Conservation (phyloP, 2,113 vertebrate genomes). For the Circaetus gallicus region DNA sequence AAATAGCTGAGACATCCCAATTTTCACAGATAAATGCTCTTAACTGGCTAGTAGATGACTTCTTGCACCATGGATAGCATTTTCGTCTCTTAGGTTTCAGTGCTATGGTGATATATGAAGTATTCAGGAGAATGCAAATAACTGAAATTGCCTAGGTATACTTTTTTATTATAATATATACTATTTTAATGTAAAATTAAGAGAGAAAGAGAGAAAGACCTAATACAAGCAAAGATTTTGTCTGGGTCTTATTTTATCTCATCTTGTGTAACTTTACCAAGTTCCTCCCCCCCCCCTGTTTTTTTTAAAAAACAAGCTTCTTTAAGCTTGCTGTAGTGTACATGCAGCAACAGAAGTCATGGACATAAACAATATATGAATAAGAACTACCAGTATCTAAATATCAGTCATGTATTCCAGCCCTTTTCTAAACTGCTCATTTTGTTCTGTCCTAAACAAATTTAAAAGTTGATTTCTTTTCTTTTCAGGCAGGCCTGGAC, state of each 20-base stretch:
- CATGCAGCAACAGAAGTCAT: background rate
- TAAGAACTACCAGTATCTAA: background rate
- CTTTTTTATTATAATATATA: background rate
- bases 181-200: background rate
- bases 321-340: background rate
- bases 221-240: background rate
- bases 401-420: background rate
- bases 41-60: background rate
- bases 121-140: background rate
- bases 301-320: too few relatives aligned
- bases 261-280: background rate
- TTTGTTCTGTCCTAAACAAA: background rate
- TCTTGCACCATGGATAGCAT: background rate
- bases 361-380: background rate
- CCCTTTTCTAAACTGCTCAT: background rate
- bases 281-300: background rate
- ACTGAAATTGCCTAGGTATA: background rate
- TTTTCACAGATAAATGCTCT: background rate
- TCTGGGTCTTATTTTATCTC: background rate
- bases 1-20: too few relatives aligned
- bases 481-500: background rate
- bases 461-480: background rate
- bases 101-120: background rate
- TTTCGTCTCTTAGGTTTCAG: background rate
- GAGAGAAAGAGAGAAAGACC: background rate